phyloP scores from a whole-genome alignment of 2,113 vertebrate genomes.

The Chaetops frenatus region DNA sequence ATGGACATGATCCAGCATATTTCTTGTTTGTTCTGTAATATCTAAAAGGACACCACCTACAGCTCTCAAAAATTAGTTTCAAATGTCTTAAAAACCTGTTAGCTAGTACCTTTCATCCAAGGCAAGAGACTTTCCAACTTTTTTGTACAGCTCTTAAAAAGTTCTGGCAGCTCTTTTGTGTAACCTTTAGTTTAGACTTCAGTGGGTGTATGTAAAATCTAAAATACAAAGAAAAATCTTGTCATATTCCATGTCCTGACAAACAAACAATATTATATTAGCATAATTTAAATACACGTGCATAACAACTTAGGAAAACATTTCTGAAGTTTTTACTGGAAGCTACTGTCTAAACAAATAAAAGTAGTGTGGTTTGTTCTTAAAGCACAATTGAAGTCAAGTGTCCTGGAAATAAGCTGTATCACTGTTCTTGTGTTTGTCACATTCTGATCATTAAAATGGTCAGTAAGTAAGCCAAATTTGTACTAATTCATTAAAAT shows the following conservation, averaged over 20 bases:
- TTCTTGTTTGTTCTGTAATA: constrained; percentile 26
- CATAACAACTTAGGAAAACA: background rate
- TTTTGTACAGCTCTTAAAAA: background rate
- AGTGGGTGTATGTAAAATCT: background rate
- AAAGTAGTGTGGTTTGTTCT: background rate
- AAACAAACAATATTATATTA: background rate
- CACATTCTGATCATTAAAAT: background rate
- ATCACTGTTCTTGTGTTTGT: background rate
- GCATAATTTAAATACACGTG: background rate
- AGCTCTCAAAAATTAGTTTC: background rate
- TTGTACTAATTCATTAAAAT: background rate
- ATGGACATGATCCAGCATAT: background rate
- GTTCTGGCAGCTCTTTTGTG: background rate
- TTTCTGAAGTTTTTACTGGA: background rate
- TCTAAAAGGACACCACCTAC: background rate
- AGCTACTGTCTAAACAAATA: background rate
- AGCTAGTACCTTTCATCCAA: background rate
- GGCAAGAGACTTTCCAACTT: background rate
- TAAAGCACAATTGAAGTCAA: background rate
- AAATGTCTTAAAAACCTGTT: background rate
- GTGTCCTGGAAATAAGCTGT: background rate
- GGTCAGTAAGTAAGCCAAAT: background rate
- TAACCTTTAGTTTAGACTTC: background rate
- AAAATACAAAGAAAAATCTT: background rate
- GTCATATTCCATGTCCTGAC: background rate